Conservation (phyloP, 37 sponge, comb jelly and placozoan genomes). For the Mnemiopsis leidyi region DNA sequence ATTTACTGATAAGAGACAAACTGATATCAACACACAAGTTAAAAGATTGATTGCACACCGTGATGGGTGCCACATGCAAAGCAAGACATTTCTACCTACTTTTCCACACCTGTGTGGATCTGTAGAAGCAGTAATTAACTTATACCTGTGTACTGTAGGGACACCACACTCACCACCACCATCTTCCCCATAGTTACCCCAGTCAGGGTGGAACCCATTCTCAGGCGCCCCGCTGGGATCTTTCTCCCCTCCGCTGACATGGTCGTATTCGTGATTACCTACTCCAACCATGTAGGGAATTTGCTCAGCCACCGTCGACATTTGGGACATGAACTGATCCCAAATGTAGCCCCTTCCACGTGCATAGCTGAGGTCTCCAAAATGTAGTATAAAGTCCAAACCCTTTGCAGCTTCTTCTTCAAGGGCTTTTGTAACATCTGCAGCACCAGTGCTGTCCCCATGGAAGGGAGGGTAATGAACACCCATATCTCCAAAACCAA, state of each 20-base stretch:
- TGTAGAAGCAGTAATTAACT: too few relatives aligned
- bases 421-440: conserved; percentile 69
- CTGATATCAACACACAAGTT: too few relatives aligned
- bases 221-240: conserved; percentile 67
- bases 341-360: conserved; percentile 64
- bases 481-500: conserved; percentile 46
- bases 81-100: too few relatives aligned
- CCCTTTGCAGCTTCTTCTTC: conserved; percentile 42
- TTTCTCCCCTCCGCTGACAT: conserved; percentile 66
- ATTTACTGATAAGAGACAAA: too few relatives aligned
- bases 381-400: conserved; percentile 77
- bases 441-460: conserved; percentile 60
- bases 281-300: conserved; percentile 65
- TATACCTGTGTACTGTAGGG: conserved; percentile 67
- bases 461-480: conserved; percentile 36
- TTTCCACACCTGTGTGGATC: too few relatives aligned
- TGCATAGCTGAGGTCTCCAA: conserved; percentile 84
- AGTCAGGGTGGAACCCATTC: conserved; percentile 71
- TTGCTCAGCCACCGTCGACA: neutral
- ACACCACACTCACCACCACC: conserved; percentile 78
- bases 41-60: too few relatives aligned
- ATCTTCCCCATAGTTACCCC: conserved; percentile 75
- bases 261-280: conserved; percentile 59
- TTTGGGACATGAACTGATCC: conserved; percentile 65
- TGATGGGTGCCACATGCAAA: too few relatives aligned